Conservation (phyloP, 2,888 invertebrate species). For the Scaptomyza parva region DNA sequence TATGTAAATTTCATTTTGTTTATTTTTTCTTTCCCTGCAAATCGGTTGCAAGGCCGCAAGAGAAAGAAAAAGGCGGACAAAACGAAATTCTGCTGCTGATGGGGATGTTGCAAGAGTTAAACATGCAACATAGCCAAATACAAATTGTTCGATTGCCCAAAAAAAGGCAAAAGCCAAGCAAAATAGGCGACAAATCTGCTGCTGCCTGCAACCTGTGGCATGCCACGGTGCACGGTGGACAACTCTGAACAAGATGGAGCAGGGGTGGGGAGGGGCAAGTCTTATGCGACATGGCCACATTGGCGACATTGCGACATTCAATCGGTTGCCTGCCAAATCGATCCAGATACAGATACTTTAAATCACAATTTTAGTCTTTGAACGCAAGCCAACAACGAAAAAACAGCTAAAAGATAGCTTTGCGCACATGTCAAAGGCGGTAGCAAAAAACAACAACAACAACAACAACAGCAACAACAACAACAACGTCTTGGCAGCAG, state of each 20-base stretch:
- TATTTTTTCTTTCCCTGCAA: neutral
- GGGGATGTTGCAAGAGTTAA: conserved; percentile 69
- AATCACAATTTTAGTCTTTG: conserved; percentile 74
- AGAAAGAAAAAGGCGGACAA: conserved; percentile 30
- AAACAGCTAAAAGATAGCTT: conserved; percentile 67
- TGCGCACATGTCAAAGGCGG: conserved; percentile 78
- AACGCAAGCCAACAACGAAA: conserved; percentile 65
- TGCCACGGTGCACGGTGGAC: conserved; percentile 59
- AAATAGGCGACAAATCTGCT: conserved; percentile 78
- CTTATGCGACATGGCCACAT: conserved; percentile 52
- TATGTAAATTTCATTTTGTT: conserved; percentile 32
- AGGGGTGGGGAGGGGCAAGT: neutral
- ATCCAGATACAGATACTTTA: conserved; percentile 81
- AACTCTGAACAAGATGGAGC: conserved; percentile 2
- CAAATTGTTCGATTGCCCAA: conserved; percentile 72
- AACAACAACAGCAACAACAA: conserved; percentile 19
- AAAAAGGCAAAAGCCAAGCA: conserved; percentile 51
- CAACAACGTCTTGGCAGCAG: conserved; percentile 70
- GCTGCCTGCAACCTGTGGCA: conserved; percentile 42
- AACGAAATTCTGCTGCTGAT: conserved; percentile 46
- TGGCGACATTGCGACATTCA: conserved; percentile 67
- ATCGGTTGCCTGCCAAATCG: conserved; percentile 73
- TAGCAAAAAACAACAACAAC: conserved; percentile 46
- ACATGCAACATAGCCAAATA: conserved; percentile 72
- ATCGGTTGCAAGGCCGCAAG: conserved; percentile 43